Evolutionary conservation across 2,797 vertebrate genomes (phyloP).

Genomic region (Furcifer pardalis): DNA sequence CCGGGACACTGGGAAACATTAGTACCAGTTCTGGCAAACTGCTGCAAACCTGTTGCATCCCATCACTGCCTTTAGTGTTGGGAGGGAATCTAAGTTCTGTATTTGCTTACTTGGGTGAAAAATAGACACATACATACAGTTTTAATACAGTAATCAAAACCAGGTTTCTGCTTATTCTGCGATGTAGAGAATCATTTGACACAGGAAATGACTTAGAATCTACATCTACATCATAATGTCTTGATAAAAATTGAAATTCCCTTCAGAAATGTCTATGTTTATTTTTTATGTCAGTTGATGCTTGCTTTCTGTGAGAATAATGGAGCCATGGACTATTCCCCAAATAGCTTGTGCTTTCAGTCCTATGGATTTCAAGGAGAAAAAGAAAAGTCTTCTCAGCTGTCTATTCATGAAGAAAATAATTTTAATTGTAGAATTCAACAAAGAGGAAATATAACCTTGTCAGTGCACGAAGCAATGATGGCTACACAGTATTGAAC

Average conservation of each 20-base stretch:
- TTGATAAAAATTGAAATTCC: not conserved
- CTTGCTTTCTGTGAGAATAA: not conserved
- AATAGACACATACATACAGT: not conserved
- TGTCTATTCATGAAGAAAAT: conserved; percentile 25
- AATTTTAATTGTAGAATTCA: not conserved
- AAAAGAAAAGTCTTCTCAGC: conserved; percentile 35
- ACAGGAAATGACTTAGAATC: not conserved
- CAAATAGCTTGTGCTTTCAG: conserved; percentile 1
- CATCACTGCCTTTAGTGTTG: not conserved
- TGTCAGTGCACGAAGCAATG: not conserved
- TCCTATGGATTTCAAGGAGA: conserved; percentile 7
- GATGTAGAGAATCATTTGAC: not conserved
- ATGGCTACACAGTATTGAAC: conserved; percentile 20
- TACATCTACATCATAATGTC: not conserved
- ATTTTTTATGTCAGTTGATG: not conserved
- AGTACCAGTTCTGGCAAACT: too few relatives aligned
- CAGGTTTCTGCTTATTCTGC: not conserved
- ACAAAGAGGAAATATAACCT: conserved; percentile 18
- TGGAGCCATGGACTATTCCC: not conserved
- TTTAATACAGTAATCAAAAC: not conserved
- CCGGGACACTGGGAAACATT: too few relatives aligned
- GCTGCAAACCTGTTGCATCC: too few relatives aligned
- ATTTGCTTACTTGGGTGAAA: not conserved
- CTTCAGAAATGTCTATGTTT: not conserved
- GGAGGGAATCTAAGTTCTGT: not conserved